These are phyloP conservation scores for Cetonia aurata DNA, from an alignment of 2,888 invertebrate species.

Conservation along the genomic window DNA sequence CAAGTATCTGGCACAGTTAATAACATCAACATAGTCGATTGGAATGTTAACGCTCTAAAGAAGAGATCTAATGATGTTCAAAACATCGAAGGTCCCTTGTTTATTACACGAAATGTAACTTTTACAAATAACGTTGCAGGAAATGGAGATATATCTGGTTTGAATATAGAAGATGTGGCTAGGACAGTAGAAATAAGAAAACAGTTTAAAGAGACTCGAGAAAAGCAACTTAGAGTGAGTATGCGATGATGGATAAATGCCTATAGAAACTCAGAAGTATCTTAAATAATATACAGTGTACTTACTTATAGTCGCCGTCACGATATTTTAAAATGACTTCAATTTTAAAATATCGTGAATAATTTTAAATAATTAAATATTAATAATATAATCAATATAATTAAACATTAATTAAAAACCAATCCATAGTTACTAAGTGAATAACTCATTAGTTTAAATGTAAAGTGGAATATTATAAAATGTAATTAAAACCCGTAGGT, in stretches of 20 bases:
- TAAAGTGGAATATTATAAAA: too few relatives aligned
- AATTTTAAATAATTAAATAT: too few relatives aligned
- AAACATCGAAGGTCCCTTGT: conserved; percentile 68
- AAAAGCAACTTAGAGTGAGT: conserved; percentile 58
- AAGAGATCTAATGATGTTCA: conserved; percentile 60
- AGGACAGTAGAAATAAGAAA: conserved; percentile 56
- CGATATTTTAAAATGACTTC: too few relatives aligned
- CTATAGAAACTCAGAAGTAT: conserved; percentile 1
- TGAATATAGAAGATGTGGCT: conserved; percentile 59
- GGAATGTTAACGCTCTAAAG: conserved; percentile 65
- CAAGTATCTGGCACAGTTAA: conserved; percentile 57
- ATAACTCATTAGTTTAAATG: too few relatives aligned
- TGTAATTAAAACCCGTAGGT: too few relatives aligned
- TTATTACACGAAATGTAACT: conserved; percentile 61
- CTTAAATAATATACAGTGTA: too few relatives aligned
- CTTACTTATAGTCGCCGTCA: too few relatives aligned
- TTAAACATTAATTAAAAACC: too few relatives aligned
- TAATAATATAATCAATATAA: too few relatives aligned
- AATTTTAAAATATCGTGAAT: too few relatives aligned
- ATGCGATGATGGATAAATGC: background rate
- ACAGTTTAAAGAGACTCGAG: conserved; percentile 53
- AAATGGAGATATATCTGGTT: conserved; percentile 59
- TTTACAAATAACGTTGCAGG: conserved; percentile 63
- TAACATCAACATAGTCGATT: conserved; percentile 65
- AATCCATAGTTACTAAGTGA: too few relatives aligned